Evolutionary conservation across 2,888 invertebrate species (phyloP), one percentile per base, ranked within the genome.

Genomic region (Drosophila yooni): DNA sequence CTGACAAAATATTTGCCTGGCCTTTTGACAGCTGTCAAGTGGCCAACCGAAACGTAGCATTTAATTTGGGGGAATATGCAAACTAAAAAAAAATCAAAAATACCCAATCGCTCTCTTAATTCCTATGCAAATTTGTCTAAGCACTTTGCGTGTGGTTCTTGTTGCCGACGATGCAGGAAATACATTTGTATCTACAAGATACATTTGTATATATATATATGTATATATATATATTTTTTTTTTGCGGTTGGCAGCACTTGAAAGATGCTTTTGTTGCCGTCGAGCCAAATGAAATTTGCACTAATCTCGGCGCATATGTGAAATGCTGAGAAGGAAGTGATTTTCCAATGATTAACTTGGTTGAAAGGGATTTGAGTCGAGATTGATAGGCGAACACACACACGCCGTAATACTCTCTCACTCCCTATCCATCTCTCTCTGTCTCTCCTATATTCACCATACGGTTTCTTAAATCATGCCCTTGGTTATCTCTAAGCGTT

Each of bases 301-400:
- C 73, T 86, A 87, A 87, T 89, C 87, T 78, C 56, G 65, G 64
- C 53, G 53, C 70, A 72, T 64, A 65, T 68, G 67, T 64, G 72
- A 36, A 50, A 50, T 36, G 65, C 75, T 88, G 86, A 90, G 84
- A 89, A 91, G 91, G 91, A 91, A 90, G 91, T 80, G 89, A 91
- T 91, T 91, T 91, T 91, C 92, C 91, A 90, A 91, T 91, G 92
- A 91, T 91, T 91, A 91, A 90, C 89, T 91, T 87, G 80, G 76
- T 71, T 91, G 79, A 91, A 91, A 88, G 77, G 68, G 79, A 81
- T 75, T 63, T 64, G 53, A 43, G 38, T 43, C 27, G 29, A 65
- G 66, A 74, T 79, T 74, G 76, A 74, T 74, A 65, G 79, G 43
- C 62, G 65, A 79, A 76, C 78, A 70, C 59, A 70, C 78, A 70